These are phyloP conservation scores for Atrichornis clamosus DNA, from an alignment of 2,113 vertebrate genomes.

Conservation along the genomic window DNA sequence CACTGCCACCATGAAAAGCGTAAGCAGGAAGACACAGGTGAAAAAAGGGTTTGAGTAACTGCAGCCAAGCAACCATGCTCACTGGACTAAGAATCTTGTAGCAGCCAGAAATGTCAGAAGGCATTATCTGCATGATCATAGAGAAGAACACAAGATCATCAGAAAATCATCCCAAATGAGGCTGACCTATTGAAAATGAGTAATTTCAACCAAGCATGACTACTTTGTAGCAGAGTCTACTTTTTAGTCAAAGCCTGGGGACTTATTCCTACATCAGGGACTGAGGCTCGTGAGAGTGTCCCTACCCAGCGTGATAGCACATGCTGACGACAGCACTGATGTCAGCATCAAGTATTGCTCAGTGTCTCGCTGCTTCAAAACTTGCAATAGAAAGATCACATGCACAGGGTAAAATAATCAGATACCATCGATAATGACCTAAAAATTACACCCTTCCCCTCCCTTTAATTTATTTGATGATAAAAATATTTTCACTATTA, in stretches of 20 bases:
- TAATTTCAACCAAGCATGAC: neutral
- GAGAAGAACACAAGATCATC: neutral
- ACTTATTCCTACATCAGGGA: neutral
- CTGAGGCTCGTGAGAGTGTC: neutral
- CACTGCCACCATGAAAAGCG: neutral
- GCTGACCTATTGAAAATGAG: neutral
- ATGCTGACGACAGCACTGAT: fast-evolving
- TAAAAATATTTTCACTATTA: neutral
- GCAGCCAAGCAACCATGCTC: neutral
- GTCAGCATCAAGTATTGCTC: neutral
- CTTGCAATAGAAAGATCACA: neutral
- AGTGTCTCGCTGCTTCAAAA: neutral
- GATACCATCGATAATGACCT: neutral
- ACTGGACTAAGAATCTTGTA: neutral
- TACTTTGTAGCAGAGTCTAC: neutral
- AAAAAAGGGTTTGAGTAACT: neutral
- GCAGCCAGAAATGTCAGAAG: neutral
- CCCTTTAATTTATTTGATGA: neutral
- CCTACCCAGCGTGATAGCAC: fast-evolving
- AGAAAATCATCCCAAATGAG: neutral
- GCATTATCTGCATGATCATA: neutral
- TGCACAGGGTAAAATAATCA: neutral
- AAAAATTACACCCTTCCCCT: neutral
- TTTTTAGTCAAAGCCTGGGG: neutral
- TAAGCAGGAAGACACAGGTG: neutral